Evolutionary conservation across 2,888 invertebrate genomes (phyloP), one percentile per base, ranked within the genome.

Genomic region (Callyntrura sp.): DNA sequence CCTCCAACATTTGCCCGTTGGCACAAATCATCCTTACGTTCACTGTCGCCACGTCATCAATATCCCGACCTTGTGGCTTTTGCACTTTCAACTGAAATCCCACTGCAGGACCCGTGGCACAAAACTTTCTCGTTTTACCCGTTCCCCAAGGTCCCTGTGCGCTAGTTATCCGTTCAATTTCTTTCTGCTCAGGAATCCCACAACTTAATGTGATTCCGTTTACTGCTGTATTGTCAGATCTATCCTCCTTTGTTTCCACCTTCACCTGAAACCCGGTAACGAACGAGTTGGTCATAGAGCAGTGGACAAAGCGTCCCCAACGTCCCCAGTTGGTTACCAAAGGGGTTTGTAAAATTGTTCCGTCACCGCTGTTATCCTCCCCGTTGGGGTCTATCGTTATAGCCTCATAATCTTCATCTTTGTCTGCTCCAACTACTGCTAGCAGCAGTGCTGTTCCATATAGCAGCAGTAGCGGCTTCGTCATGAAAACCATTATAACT

Each of bases 31-130:
- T 60, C 45, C 55, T n/a, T 0, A 82, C 35, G 62, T 60, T 88
- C 9, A 81, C 62, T 6, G 88, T 82, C 0, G 82, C 88, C 20
- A 23, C 73, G 11, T 79, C 57, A 28, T 88, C 88, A 73, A 81
- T 51, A 4, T 55, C 62, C 1, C 20, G 11, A 0, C 82, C 88
- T 28, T 88, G 88, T 0, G 81, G 48, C 17, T 57, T 55, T 45
- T 88, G 88, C 9, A 81, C 81, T 57, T 68, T 82, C 60, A 88
- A 48, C 57, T 88, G 82, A 20, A 88, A 88, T 35, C 88, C 88
- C 0, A 76, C 25, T 6, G 60, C 82, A 6, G 60, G 48, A 6
- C 88, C 88, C 1, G 17, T 76, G 11, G 45, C 17, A 14, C 73
- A 76, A 76, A 76, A 76, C 45, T 48, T 48, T 48, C 73, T 45